Base-by-base conservation (phyloP, 2,113 vertebrate genomes). In the Eurypyga helias region DNA sequence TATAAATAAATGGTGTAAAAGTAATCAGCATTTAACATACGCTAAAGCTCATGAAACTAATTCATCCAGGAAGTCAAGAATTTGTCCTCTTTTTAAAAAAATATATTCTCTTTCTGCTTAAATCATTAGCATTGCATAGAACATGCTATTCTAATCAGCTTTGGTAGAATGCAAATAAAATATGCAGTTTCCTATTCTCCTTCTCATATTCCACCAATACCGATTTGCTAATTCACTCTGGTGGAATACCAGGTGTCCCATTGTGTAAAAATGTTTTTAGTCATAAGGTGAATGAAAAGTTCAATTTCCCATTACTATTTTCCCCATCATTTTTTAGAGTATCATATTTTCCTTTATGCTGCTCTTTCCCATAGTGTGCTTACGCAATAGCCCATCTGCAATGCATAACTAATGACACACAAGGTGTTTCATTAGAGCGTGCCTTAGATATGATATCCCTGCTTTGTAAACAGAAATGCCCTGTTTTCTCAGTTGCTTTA, bases 401-500 rank as follows among this genome's bases (percentile, higher is more conserved):
- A 23, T 36, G 65, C 84, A 62, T 65, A 93, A 86, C 54, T 77
- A 66, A 85, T 78, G 88, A 86, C 51, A 62, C 38, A 20, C 46
- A 89, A 92, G 76, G 93, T 95, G 83, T 95, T 96, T 96, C 92
- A 96, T 96, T 93, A 83, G 48, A 60, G 17, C 41, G 17, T 66
- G 33, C 23, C 54, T 96, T 60, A 54, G 43, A 58, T 87, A 72
- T 13, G 19, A 67, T 52, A 79, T 52, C 55, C 24, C 65, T 71
- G 43, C 52, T 84, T 57, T 60, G 38, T 49, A 79, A 70, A 70
- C 34, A 91, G 41, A 91, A 86, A 93, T 57, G 14, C 13, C 6
- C 43, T 72, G 0, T 54, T 60, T 81, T 72, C 46, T 70, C 29
- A 25, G 33, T 41, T 90, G 9, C 10, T 86, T 88, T 81, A 58